phyloP scores from a whole-genome alignment of 2,113 vertebrate genomes.

The Sebastes schlegelii region DNA sequence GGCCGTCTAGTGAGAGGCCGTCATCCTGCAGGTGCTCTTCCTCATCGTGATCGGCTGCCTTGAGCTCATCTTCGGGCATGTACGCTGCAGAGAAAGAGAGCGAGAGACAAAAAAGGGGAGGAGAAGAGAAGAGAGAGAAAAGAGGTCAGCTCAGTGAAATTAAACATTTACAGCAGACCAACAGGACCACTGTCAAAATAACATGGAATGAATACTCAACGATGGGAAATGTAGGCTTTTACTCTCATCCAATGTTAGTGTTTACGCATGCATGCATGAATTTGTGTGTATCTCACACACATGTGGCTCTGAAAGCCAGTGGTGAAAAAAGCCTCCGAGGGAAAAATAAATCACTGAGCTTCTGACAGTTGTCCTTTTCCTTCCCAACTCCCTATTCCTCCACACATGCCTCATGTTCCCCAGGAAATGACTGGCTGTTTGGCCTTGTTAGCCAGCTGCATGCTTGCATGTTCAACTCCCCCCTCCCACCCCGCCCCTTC shows the following conservation, averaged over 20 bases:
- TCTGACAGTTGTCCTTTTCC: conserved; percentile 82
- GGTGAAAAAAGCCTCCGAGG: conserved; percentile 79
- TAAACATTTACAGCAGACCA: conserved; percentile 77
- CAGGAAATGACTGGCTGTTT: conserved; percentile 79
- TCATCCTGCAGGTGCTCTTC: conserved; percentile 91
- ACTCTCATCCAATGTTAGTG: conserved; percentile 56
- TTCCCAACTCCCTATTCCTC: conserved; percentile 79
- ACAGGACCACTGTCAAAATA: conserved; percentile 75
- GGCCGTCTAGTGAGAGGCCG: conserved; percentile 91
- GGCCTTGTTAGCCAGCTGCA: conserved; percentile 83
- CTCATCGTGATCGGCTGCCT: conserved; percentile 91
- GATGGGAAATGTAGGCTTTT: conserved; percentile 74
- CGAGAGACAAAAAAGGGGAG: conserved; percentile 29
- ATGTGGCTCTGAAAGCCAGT: conserved; percentile 77
- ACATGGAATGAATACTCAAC: conserved; percentile 68
- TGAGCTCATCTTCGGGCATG: conserved; percentile 97
- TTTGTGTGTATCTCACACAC: conserved; percentile 75
- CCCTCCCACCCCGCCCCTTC: not conserved
- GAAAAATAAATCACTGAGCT: conserved; percentile 80
- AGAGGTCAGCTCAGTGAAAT: conserved; percentile 76
- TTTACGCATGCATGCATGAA: conserved; percentile 65
- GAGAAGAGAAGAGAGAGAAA: conserved; percentile 44
- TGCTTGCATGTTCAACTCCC: conserved; percentile 66
- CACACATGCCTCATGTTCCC: conserved; percentile 78
- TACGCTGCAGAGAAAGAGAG: conserved; percentile 87